Evolutionary conservation across 2,888 invertebrate genomes (phyloP), one percentile per base, ranked within the genome.

Genomic region (Bugula neritina): DNA sequence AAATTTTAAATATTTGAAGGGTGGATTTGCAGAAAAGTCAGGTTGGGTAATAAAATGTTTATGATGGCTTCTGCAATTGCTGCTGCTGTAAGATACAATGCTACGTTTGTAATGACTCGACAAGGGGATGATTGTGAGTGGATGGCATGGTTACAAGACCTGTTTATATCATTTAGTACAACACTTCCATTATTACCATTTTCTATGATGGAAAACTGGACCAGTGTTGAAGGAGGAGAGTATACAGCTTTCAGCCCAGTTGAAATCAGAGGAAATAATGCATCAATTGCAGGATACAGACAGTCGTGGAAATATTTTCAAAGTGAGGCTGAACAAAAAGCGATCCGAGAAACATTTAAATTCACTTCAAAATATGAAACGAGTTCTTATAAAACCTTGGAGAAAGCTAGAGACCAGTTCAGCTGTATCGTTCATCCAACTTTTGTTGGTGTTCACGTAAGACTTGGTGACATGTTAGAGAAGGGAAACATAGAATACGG

Each of bases 31-130:
- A 25, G 23, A 10, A 21, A 5, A 25, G 57, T 5, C 10, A 5
- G 57, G 25, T 25, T 57, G 23, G 57, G 57, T n/a, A 57, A 57
- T 25, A 57, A 57, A n/a, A 57, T 57, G 57, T 57, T 57, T 57
- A 57, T 57, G 57, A 57, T 57, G 5, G 57, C 57, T 23, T 10
- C 57, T 10, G 57, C 57, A 5, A 25, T 57, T n/a, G 57, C 21
- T 13, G 57, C 57, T 5, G 57, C 57, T n/a, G 57, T 25, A 23
- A 10, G 5, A 57, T 57, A 25, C 23, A 57, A 57, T 57, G 25
- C 25, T 17, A 25, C 21, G 5, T 57, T 57, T 25, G 57, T 57
- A 17, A 23, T 5, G 25, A 21, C 57, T n/a, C 13, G 25, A 25
- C 5, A 57, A 5, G 25, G 13, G 13, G 13, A 57, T 10, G 25